These are phyloP conservation scores for Drosophila sechellia DNA, from an alignment of 1,140 invertebrate genomes.

Conservation along the genomic window DNA sequence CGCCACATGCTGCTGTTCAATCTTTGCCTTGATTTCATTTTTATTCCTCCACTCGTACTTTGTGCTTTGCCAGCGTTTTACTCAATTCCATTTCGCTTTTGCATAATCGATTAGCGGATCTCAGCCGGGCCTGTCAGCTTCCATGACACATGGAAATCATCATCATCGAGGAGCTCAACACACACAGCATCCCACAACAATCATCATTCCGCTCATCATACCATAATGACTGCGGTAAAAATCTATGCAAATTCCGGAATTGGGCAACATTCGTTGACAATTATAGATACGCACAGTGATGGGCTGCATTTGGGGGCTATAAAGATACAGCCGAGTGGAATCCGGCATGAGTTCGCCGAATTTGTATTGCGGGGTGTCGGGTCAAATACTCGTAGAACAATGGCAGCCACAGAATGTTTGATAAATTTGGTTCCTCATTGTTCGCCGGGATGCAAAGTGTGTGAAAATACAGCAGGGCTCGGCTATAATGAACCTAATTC, in stretches of 20 bases:
- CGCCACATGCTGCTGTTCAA: slow-evolving; percentile 41
- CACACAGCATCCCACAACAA: slow-evolving; percentile 16
- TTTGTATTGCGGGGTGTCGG: slow-evolving; percentile 11
- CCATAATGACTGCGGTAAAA: slow-evolving; percentile 41
- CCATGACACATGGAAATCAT: slow-evolving; percentile 64
- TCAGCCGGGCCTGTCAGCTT: slow-evolving; percentile 28
- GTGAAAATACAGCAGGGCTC: not conserved
- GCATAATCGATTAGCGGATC: slow-evolving; percentile 70
- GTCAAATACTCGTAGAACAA: slow-evolving; percentile 11
- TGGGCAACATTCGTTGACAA: slow-evolving; percentile 57
- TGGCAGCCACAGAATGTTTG: slow-evolving; percentile 13
- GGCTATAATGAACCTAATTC: no score
- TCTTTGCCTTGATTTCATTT: slow-evolving; percentile 27
- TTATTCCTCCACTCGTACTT: slow-evolving; percentile 1
- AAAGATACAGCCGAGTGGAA: slow-evolving; percentile 41
- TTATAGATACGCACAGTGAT: slow-evolving; percentile 67
- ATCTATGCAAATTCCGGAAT: slow-evolving; percentile 45
- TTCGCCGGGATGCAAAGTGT: slow-evolving; percentile 10
- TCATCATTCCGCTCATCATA: slow-evolving; percentile 31
- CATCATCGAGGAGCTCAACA: slow-evolving; percentile 31
- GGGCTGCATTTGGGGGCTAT: slow-evolving; percentile 49
- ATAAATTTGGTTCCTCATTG: slow-evolving; percentile 12
- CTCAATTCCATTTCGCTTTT: slow-evolving; percentile 59
- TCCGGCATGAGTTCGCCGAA: slow-evolving; percentile 17
- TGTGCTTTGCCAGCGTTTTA: slow-evolving; percentile 51